Percentiles rank a stretch among this genome's conserved stretches.
Evolutionary conservation across 2,888 invertebrate genomes (phyloP).

Genomic region (Drosophila emarginata): DNA sequence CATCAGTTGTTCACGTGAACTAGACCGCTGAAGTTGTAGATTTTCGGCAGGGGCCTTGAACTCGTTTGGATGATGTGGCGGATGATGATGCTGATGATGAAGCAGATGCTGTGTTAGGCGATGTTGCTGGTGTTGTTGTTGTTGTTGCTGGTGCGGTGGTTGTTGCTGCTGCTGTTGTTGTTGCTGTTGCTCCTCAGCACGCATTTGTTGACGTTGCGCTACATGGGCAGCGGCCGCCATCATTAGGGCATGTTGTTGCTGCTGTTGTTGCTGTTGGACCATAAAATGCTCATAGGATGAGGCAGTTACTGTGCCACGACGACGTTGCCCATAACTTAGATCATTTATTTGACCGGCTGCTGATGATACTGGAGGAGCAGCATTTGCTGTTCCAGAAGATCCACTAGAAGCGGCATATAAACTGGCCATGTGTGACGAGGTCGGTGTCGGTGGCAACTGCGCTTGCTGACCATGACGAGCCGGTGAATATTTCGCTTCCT

Average conservation of each 20-base stretch:
- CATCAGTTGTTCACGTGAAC: conserved; percentile 73
- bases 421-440: conserved; percentile 59
- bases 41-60: conserved; percentile 79
- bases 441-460: conserved; percentile 51
- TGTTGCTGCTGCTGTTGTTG: conserved; percentile 54
- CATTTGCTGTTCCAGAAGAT: conserved; percentile 32
- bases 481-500: conserved; percentile 60
- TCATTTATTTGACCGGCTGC: conserved; percentile 40
- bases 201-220: conserved; percentile 58
- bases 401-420: conserved; percentile 49
- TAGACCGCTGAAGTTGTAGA: conserved; percentile 66
- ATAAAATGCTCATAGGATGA: conserved; percentile 77
- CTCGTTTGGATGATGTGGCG: conserved; percentile 64
- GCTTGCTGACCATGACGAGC: conserved; percentile 40
- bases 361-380: conserved; percentile 36
- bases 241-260: conserved; percentile 67
- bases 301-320: conserved; percentile 77
- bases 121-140: conserved; percentile 36
- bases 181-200: conserved; percentile 40
- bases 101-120: no score
- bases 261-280: conserved; percentile 75
- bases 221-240: conserved; percentile 58
- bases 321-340: conserved; percentile 66
- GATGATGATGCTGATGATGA: conserved; percentile 31
- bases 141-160: conserved; percentile 51